Base-by-base conservation (phyloP, 2,888 invertebrate species). In the Odontocolon sp. region DNA sequence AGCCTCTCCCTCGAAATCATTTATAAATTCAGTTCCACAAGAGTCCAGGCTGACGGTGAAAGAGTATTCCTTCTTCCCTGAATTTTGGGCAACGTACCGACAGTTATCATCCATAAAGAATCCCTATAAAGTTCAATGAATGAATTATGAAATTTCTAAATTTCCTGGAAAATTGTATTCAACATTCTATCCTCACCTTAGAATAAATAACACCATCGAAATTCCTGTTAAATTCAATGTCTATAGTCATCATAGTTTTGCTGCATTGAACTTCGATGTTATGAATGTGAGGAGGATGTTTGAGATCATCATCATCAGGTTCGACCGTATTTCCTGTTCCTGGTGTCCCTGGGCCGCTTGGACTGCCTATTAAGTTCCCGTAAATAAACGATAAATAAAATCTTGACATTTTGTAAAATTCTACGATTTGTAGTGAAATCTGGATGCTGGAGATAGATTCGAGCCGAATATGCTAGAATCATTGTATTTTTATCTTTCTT, bases 131-230 rank as follows among this genome's bases (percentile, higher is more conserved):
- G 45, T 4, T 18, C 26, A 36, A 42, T 50, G 9, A 0, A 38
- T 33, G 16, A 26, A 28, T 28, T 11, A 21, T 3, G 16, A 50
- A 31, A 14, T n/a, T 8, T 64, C 14, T 8, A 23, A 40, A 26
- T 9, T 0, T 4, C 1, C 3, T 23, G 14, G 1, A 33, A 1
- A 31, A 1, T 33, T 9, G 4, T 8, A 1, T 2, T 52, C 16
- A 14, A 26, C 6, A 5, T 11, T 16, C 33, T 2, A n/a, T 9
- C 14, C 23, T 76, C 84, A 92, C 92, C 91, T 96, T 96, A 0
- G 96, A 95, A 85, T 96, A 96, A 81, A 96, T 95, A 9, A 96
- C 92, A 0, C 96, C 96, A 81, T 95, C 93, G 87, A 95, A 96
- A 14, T 91, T 92, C 77, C 94, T 93, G 88, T 95, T 95, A 89